Percentiles rank a stretch among this genome's conserved stretches.
phyloP scores from a whole-genome alignment of 2,113 vertebrate species.

The Origma solitaria region DNA sequence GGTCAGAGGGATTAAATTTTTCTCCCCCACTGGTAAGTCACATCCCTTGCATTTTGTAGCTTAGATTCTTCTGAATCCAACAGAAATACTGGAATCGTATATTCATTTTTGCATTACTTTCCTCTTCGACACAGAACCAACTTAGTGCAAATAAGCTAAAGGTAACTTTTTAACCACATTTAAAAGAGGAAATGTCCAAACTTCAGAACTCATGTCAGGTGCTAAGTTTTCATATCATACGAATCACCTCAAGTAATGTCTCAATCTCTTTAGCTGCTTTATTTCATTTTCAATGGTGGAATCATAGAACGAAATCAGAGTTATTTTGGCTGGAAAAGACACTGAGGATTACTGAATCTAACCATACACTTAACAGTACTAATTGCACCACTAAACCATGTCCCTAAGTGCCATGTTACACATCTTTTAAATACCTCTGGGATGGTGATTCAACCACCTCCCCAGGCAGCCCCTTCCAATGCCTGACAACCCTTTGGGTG shows the following conservation, averaged over 20 bases:
- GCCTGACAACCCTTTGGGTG: not conserved
- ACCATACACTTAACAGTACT: not conserved
- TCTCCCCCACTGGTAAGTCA: not conserved
- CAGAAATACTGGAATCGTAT: not conserved
- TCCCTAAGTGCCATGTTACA: not conserved
- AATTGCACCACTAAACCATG: not conserved
- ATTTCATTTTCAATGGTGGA: not conserved
- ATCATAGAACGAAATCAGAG: not conserved
- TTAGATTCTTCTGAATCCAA: not conserved
- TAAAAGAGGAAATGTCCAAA: not conserved
- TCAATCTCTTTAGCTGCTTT: not conserved
- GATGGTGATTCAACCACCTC: not conserved
- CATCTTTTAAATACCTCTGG: not conserved
- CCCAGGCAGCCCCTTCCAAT: not conserved
- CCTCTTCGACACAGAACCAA: not conserved
- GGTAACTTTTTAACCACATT: not conserved
- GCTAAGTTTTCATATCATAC: not conserved
- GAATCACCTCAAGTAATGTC: not conserved
- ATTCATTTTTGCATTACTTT: not conserved
- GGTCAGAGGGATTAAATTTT: not conserved
- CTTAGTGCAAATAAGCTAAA: not conserved
- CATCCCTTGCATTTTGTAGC: not conserved
- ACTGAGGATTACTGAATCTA: not conserved
- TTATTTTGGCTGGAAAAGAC: not conserved
- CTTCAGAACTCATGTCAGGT: not conserved